Percentiles rank a stretch among this genome's conserved stretches.
Evolutionary conservation across 2,113 vertebrate genomes (phyloP).

Genomic region (Sceloporus tristichus): DNA sequence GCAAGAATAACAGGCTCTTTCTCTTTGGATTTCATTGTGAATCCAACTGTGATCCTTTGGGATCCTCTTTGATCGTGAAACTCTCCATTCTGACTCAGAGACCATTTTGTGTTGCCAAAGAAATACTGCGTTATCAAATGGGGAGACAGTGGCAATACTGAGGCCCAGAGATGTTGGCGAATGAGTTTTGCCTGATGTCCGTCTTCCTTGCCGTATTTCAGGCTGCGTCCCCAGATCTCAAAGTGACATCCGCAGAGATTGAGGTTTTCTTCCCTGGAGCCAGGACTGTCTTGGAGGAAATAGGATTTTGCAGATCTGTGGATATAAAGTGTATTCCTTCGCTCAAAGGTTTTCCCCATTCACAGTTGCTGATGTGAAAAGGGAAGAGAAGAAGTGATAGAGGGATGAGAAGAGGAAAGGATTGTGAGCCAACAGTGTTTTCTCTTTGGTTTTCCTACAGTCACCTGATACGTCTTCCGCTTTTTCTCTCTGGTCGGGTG

Average conservation of each 20-base stretch:
- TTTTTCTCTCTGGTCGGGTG: background rate
- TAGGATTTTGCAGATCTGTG: too few species aligned
- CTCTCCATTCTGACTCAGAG: slow-evolving; percentile 17
- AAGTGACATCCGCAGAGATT: too few species aligned
- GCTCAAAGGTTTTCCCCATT: too few species aligned
- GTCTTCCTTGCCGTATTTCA: too few species aligned
- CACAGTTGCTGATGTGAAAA: background rate
- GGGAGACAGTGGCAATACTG: background rate
- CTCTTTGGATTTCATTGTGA: background rate
- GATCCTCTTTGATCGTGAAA: slow-evolving; percentile 28
- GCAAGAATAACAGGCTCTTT: slow-evolving; percentile 74
- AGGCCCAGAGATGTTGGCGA: too few species aligned
- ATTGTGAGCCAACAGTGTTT: background rate
- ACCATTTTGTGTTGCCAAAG: slow-evolving; percentile 19
- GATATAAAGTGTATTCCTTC: too few species aligned
- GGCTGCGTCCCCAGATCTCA: too few species aligned
- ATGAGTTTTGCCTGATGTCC: too few species aligned
- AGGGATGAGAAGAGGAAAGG: background rate
- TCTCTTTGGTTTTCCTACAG: background rate
- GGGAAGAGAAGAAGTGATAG: too few species aligned
- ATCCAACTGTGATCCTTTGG: background rate
- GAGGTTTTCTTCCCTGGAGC: too few species aligned
- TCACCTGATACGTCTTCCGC: background rate
- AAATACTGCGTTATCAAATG: background rate
- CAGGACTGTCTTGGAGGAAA: too few species aligned